Evolutionary conservation across 2,797 vertebrate genomes (phyloP), one percentile per base, ranked within the genome.

Genomic region (Poeciliopsis infans): DNA sequence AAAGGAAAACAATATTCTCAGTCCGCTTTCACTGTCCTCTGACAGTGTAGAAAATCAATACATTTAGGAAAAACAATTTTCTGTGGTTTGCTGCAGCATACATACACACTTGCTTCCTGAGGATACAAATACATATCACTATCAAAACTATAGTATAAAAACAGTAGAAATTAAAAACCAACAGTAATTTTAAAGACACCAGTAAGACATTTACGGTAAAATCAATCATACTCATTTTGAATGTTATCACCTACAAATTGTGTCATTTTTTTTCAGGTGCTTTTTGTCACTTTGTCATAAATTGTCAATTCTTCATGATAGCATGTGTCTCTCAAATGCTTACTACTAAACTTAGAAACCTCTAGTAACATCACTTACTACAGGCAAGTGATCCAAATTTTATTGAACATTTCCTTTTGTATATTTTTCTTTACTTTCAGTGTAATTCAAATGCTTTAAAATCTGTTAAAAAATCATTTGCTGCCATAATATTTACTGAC

Each of bases 1-100:
- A 39, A 39, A 41, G 64, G 33, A 68, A 41, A 68, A 68, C 64
- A 68, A 68, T 41, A 41, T 41, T 68, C 36, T 41, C 64, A 68
- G 36, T 68, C 64, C 18, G 25, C 20, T 68, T 68, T 41, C 64
- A 68, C 8, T 25, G 36, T 20, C 64, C 64, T 25, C 10, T 41
- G 36, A 41, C 36, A 39, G 8, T 41, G 36, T 12, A 41, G 23
- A 39, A 68, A 68, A 68, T 68, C 64, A 41, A 68, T 68, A 68
- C 18, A 68, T 68, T 68, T 68, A 41, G 64, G 20, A 39, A 41
- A 66, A 68, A 12, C 36, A 41, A 41, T 41, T 68, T 41, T 68
- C 64, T 68, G 36, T 68, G 33, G 64, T 68, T 11, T 68, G 18
- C 41, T 68, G 33, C 23, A 41, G 3, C 11, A 41, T 25, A 66